Evolutionary conservation across 2,888 invertebrate species (phyloP).

Genomic region (Diplolepis rosae): DNA sequence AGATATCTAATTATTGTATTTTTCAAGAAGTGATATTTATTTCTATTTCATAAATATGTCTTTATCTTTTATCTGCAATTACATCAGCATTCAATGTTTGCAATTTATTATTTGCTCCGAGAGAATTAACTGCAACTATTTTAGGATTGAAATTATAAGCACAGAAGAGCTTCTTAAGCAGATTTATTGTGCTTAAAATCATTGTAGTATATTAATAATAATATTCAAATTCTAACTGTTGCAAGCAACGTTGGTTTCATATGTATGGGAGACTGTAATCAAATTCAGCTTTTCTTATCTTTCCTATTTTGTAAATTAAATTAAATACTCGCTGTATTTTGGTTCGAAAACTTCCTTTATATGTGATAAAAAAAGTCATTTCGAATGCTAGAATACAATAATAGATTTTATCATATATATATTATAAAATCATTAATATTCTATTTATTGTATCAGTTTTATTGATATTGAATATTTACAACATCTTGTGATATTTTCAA

Average conservation of each 20-base stretch:
- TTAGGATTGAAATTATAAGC: neutral
- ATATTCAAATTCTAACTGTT: no score
- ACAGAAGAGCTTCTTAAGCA: neutral
- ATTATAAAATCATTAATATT: neutral
- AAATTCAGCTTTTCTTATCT: neutral
- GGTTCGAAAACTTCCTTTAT: neutral
- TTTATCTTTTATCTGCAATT: neutral
- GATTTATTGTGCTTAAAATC: neutral
- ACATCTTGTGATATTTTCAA: slow-evolving; percentile 20
- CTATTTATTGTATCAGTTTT: slow-evolving; percentile 8
- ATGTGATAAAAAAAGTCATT: neutral
- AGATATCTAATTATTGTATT: no score
- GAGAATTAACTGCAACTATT: neutral
- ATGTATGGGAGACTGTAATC: neutral
- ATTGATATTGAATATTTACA: neutral
- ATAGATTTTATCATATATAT: neutral
- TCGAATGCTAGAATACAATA: neutral
- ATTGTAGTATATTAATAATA: neutral
- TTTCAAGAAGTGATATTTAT: no score
- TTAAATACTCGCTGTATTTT: neutral
- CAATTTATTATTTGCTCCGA: neutral
- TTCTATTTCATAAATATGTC: neutral
- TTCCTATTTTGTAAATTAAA: neutral
- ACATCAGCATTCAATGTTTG: neutral
- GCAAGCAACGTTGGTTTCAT: neutral